Evolutionary conservation across 2,888 invertebrate genomes (phyloP), one percentile per base, ranked within the genome.

Genomic region (Pandemis corylana): DNA sequence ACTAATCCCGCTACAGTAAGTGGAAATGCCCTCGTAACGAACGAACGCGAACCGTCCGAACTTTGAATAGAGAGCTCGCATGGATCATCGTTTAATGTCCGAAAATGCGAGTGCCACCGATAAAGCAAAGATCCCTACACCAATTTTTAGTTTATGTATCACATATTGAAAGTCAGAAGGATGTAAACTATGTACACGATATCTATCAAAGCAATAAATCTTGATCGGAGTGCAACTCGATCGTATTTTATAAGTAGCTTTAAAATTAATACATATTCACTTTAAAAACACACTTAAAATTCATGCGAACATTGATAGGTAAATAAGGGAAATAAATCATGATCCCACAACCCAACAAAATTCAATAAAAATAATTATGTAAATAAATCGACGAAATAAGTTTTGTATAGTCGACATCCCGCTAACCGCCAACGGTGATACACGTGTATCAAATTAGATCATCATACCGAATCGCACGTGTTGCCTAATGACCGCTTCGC

Each of bases 401-500:
- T n/a, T 15, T 36, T 15, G 0, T n/a, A 5, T 13, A 13, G 67
- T 67, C 41, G 78, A 84, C 84, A 87, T 86, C 85, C 87, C 80
- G 79, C 78, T 84, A 85, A 85, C 83, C 79, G 76, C 82, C 86
- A 87, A 85, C 82, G 81, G 88, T 89, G 88, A 87, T 85, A 85
- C 82, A 80, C 79, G 75, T 79, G 71, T 42, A 13, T 56, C 63
- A 61, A 53, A n/a, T 15, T 61, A 78, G 79, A 80, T 84, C 94
- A 93, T 84, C 94, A 93, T 95, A 95, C 95, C 95, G 85, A 95
- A 95, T 87, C 94, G 92, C 83, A 94, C 94, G 89, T 94, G 94
- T 84, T 95, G 90, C 86, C 95, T 94, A 87, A 94, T 92, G 83
- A 94, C 94, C 77, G 92, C 94, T 81, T 94, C 94, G 86, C 89